phyloP scores from a whole-genome alignment of 2,113 vertebrate species.

The Telmatochromis sp. region DNA sequence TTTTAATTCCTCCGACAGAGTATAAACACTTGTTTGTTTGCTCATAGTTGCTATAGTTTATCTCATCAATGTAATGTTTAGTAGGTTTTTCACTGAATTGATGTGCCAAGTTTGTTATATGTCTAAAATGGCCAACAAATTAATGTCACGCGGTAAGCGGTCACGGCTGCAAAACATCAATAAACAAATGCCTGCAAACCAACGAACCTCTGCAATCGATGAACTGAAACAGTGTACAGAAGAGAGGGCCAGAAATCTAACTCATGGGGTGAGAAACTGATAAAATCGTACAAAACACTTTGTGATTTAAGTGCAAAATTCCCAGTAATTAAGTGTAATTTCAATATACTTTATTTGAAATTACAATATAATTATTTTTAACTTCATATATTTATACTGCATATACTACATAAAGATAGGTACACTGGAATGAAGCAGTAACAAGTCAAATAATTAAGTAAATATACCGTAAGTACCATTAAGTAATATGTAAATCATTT shows the following conservation, averaged over 20 bases:
- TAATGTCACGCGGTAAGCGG: neutral
- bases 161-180: neutral
- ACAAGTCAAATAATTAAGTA: neutral
- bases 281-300: neutral
- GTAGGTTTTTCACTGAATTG: neutral
- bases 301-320: neutral
- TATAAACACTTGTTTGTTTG: neutral
- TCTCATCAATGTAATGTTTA: neutral
- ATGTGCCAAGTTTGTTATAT: neutral
- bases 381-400: neutral
- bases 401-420: neutral
- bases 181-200: neutral
- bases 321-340: neutral
- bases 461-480: neutral
- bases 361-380: neutral
- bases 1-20: neutral
- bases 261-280: neutral
- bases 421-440: neutral
- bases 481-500: neutral
- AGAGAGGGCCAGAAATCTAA: neutral
- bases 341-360: neutral
- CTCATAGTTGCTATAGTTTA: neutral
- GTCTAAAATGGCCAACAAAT: neutral
- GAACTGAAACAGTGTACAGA: neutral
- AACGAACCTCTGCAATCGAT: neutral